A percentile compares a stretch with the other conserved stretches of the same genome.
Conservation (phyloP, 2,113 vertebrate genomes). For the Lipophrys pholis region DNA sequence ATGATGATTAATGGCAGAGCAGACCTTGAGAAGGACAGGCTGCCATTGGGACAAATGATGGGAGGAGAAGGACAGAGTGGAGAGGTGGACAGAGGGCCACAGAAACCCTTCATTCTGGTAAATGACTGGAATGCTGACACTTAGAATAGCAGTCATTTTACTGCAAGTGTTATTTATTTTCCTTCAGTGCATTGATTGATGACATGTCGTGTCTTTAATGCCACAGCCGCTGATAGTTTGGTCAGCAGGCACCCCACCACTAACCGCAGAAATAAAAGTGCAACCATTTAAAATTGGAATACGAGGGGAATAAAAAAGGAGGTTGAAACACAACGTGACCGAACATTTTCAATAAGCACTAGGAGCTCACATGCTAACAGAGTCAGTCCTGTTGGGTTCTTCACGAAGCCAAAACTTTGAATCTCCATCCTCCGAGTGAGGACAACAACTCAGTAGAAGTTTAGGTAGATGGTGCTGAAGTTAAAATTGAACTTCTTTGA, state of each 20-base stretch:
- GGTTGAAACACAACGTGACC: no score
- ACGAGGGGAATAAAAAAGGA: no score
- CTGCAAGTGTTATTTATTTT: constrained; percentile 55
- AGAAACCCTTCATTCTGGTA: constrained; percentile 42
- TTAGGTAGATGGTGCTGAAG: no score
- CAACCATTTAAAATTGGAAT: no score
- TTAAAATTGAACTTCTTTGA: no score
- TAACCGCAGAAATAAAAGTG: no score
- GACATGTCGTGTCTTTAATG: constrained; percentile 40
- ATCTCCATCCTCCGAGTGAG: no score
- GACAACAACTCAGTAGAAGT: no score
- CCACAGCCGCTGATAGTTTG: constrained; percentile 11
- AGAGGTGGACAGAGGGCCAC: constrained; percentile 41
- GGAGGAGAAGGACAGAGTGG: constrained; percentile 34
- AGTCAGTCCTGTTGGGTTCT: no score
- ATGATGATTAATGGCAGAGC: constrained; percentile 65
- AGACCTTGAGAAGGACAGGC: constrained; percentile 72
- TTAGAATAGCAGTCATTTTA: constrained; percentile 61
- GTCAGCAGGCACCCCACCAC: neutral
- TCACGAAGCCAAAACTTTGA: no score
- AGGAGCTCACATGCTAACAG: no score
- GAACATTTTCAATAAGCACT: no score
- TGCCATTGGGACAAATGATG: constrained; percentile 50
- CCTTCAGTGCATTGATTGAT: constrained; percentile 58
- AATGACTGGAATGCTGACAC: constrained; percentile 64